Percentiles rank a stretch among this genome's conserved stretches.
Conservation (phyloP, 2,797 vertebrate species). For the Oceanodroma leucorhoa region DNA sequence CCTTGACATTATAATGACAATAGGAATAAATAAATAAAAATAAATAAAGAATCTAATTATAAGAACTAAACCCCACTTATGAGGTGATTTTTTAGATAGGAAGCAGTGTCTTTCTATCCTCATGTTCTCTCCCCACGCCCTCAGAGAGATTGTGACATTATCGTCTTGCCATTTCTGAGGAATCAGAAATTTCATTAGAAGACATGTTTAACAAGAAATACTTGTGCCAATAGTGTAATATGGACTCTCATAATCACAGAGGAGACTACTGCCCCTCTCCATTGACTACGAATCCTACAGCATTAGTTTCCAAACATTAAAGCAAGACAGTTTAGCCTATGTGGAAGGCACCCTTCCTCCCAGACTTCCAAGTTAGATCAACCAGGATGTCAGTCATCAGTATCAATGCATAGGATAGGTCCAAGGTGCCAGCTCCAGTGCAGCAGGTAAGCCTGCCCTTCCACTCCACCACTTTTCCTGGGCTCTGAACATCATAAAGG, state of each 20-base stretch:
- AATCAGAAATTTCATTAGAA: background rate
- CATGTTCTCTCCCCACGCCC: background rate
- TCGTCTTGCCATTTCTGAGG: accelerated
- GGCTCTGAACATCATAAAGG: background rate
- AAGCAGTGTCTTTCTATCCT: background rate
- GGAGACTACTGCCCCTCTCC: background rate
- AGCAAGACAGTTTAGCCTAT: background rate
- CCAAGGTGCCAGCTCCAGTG: background rate
- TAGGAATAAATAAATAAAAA: background rate
- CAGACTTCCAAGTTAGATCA: background rate
- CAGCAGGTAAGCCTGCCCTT: background rate
- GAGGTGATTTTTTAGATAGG: background rate
- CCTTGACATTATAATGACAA: background rate
- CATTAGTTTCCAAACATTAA: background rate
- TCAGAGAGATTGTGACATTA: background rate
- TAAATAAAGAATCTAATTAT: background rate
- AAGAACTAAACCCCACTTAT: background rate
- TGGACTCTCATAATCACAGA: background rate
- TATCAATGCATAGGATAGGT: background rate
- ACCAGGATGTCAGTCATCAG: background rate
- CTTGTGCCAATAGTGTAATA: background rate
- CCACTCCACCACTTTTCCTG: background rate
- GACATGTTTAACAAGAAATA: background rate
- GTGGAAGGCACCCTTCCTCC: background rate
- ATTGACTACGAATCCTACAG: background rate